A percentile compares a stretch with the other conserved stretches of the same genome.
Conservation (phyloP, 2,797 vertebrate species). For the Nothura maculosa region DNA sequence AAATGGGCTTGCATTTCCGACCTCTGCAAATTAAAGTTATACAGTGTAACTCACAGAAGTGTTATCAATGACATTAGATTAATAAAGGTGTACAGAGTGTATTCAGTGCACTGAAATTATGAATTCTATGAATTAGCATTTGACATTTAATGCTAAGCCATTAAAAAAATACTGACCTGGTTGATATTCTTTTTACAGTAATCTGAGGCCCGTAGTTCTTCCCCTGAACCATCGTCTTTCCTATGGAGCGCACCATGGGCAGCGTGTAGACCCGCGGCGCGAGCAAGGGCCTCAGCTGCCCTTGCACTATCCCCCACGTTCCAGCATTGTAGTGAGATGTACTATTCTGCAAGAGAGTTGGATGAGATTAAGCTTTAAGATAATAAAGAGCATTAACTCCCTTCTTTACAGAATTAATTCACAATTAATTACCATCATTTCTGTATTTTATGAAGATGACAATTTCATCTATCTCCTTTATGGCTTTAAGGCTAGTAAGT, state of each 20-base stretch:
- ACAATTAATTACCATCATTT: background rate
- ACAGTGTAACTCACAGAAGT: background rate
- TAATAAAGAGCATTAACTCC: background rate
- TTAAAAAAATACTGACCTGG: slow-evolving; percentile 79
- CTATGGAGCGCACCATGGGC: slow-evolving; percentile 90
- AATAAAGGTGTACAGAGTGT: background rate
- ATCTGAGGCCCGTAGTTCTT: slow-evolving; percentile 90
- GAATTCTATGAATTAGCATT: accelerated
- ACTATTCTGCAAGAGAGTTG: slow-evolving; percentile 81
- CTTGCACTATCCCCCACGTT: slow-evolving; percentile 88
- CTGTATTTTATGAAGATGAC: background rate
- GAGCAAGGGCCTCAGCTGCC: slow-evolving; percentile 85
- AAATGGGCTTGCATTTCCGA: slow-evolving; percentile 89
- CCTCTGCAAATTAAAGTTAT: slow-evolving; percentile 72
- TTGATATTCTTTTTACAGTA: slow-evolving; percentile 89
- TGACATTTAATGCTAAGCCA: background rate
- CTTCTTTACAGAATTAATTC: background rate
- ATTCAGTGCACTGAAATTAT: background rate
- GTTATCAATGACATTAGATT: background rate
- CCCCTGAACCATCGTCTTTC: slow-evolving; percentile 91
- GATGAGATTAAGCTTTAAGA: background rate
- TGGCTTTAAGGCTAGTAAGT: background rate
- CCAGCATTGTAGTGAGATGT: slow-evolving; percentile 89
- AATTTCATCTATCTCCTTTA: background rate
- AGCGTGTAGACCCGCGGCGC: slow-evolving; percentile 87